Evolutionary conservation across 2,113 vertebrate species (phyloP).

Genomic region (Halcyon malimbica): DNA sequence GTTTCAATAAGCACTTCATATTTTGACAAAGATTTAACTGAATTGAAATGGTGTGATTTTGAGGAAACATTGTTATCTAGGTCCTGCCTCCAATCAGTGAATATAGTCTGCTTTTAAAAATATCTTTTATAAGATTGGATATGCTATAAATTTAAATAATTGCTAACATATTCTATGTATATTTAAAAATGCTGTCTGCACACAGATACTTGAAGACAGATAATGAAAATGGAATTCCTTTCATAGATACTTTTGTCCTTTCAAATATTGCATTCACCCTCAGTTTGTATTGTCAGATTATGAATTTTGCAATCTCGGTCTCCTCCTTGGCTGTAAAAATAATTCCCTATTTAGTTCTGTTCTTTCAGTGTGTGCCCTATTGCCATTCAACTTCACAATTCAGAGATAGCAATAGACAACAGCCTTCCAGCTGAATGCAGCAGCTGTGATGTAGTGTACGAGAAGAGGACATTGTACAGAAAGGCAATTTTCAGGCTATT

Average conservation of each 20-base stretch:
- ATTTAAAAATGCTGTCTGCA: not conserved
- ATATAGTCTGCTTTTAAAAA: not conserved
- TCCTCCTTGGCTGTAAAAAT: not conserved
- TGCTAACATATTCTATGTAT: not conserved
- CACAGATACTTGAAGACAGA: not conserved
- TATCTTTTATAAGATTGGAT: not conserved
- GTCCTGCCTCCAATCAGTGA: not conserved
- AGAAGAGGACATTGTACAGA: not conserved
- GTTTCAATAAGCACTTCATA: not conserved
- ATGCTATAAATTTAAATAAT: not conserved
- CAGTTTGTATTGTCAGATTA: not conserved
- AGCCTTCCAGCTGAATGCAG: not conserved
- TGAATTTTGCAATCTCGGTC: not conserved
- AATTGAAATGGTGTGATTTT: not conserved
- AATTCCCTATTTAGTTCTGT: not conserved
- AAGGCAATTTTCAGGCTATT: not conserved
- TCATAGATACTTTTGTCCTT: not conserved
- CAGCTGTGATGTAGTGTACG: not conserved
- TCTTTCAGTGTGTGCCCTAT: rapidly evolving
- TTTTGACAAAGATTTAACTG: not conserved
- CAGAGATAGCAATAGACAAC: not conserved
- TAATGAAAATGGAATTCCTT: not conserved
- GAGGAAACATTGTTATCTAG: not conserved
- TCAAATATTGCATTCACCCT: not conserved
- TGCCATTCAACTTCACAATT: not conserved